Base-by-base conservation (phyloP, 2,888 invertebrate genomes). In the Blastobasis lacticolella region DNA sequence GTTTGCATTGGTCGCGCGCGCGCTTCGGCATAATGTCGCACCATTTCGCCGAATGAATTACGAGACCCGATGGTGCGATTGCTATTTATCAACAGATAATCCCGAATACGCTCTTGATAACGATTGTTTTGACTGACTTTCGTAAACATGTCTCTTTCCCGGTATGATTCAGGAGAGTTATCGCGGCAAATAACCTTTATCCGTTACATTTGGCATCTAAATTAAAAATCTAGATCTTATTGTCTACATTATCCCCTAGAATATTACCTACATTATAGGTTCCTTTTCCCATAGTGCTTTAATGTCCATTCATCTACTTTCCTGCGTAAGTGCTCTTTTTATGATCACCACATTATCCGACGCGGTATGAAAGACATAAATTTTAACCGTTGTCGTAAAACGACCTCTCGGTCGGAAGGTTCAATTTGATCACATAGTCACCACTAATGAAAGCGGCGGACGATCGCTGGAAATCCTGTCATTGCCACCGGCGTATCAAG, bases 41-140 rank as follows among this genome's bases (percentile, higher is more conserved):
- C 5, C n/a, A 9, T 46, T 46, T 46, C 46, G n/a, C 4, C 46
- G 46, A 46, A 46, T n/a, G 38, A 10, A 46, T 46, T 46, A 38
- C 37, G 37, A 38, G 10, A 38, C 46, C 37, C 46, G 38, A n/a
- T 8, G n/a, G n/a, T 6, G 6, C 23, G 38, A 46, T 46, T 46
- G 37, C 6, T 37, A 37, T 38, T 46, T 46, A 46, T 46, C 46
- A 46, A 46, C 46, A 46, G 46, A 46, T 46, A 38, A 36, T 38
- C 45, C 5, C 6, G 37, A 38, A 46, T 46, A 23, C 38, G 46
- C n/a, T 38, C 36, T 1, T 53, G 69, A 67, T 67, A 68, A 66
- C 54, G 50, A 7, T 56, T 60, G 54, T 62, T 61, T 59, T 59
- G 54, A 56, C 57, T 46, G 47, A 47, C 52, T 56, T 53, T 56